phyloP scores from a whole-genome alignment of 2,888 invertebrate species.

The Epinotia nisella region DNA sequence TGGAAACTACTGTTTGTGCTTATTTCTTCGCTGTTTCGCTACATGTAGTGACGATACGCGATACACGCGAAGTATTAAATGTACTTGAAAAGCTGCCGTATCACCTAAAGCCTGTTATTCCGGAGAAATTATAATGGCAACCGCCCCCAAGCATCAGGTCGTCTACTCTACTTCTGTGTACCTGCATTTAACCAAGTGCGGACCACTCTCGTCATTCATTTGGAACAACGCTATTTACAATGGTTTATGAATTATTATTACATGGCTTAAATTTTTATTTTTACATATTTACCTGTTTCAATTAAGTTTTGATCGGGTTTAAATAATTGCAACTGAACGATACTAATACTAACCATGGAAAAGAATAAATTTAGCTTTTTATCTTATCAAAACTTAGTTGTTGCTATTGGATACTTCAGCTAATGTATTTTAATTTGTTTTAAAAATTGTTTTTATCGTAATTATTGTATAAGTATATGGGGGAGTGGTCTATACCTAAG shows the following conservation, averaged over 20 bases:
- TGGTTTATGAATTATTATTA: slow-evolving; percentile 15
- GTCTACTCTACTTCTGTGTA: slow-evolving; percentile 39
- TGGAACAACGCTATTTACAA: slow-evolving; percentile 9
- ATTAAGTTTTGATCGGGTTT: slow-evolving; percentile 36
- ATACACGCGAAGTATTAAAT: neutral
- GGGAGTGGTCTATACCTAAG: slow-evolving; percentile 35
- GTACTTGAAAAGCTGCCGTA: neutral
- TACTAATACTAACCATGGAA: too few relatives aligned
- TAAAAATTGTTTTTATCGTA: slow-evolving; percentile 3
- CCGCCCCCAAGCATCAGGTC: slow-evolving; percentile 19
- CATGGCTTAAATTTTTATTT: slow-evolving; percentile 17
- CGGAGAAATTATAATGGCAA: neutral
- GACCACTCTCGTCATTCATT: slow-evolving; percentile 32
- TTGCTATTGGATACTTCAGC: slow-evolving; percentile 17
- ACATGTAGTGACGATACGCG: neutral
- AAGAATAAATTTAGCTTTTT: neutral
- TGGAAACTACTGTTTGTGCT: neutral
- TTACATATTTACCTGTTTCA: slow-evolving; percentile 19
- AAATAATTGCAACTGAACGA: neutral
- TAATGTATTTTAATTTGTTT: slow-evolving; percentile 20
- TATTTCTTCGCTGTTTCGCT: slow-evolving; percentile 2
- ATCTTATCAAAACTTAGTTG: slow-evolving; percentile 29
- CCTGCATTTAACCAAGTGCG: slow-evolving; percentile 39
- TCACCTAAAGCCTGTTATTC: slow-evolving; percentile 10
- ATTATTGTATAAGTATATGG: slow-evolving; percentile 1